These are phyloP conservation scores for Synergus gifuensis DNA, from an alignment of 2,888 invertebrate species.

Conservation along the genomic window DNA sequence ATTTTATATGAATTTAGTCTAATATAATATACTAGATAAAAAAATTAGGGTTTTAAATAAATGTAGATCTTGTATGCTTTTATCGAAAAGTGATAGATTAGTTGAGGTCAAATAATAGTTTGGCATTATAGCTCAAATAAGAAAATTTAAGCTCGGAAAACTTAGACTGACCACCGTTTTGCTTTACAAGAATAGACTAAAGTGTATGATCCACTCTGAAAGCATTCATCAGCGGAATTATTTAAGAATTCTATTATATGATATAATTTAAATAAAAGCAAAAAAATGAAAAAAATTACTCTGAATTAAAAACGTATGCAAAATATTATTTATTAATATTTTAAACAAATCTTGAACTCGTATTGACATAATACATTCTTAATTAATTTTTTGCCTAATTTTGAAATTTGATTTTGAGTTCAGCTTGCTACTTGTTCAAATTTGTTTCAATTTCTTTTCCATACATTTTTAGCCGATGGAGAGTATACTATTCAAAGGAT, in stretches of 20 bases:
- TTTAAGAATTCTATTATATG: background rate
- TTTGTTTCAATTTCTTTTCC: constrained; percentile 38
- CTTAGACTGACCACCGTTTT: constrained; percentile 68
- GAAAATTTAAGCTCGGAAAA: constrained; percentile 67
- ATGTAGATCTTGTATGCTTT: background rate
- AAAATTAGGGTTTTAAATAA: background rate
- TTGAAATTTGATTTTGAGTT: constrained; percentile 1
- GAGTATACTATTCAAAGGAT: constrained; percentile 61
- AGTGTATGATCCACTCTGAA: constrained; percentile 69
- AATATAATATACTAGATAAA: background rate
- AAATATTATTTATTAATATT: background rate
- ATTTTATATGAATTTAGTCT: background rate
- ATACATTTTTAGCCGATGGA: constrained; percentile 56
- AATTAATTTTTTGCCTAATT: background rate
- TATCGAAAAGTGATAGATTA: constrained; percentile 16
- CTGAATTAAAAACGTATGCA: background rate
- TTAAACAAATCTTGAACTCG: background rate
- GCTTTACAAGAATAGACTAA: constrained; percentile 74
- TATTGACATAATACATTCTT: too few species aligned
- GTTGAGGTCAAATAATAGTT: constrained; percentile 55
- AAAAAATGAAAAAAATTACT: background rate
- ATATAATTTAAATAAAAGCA: constrained; percentile 18
- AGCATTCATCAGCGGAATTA: constrained; percentile 62
- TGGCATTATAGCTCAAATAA: constrained; percentile 64
- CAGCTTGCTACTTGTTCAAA: background rate